phyloP scores from a whole-genome alignment of 2,113 vertebrate species.

The Actenoides hombroni region DNA sequence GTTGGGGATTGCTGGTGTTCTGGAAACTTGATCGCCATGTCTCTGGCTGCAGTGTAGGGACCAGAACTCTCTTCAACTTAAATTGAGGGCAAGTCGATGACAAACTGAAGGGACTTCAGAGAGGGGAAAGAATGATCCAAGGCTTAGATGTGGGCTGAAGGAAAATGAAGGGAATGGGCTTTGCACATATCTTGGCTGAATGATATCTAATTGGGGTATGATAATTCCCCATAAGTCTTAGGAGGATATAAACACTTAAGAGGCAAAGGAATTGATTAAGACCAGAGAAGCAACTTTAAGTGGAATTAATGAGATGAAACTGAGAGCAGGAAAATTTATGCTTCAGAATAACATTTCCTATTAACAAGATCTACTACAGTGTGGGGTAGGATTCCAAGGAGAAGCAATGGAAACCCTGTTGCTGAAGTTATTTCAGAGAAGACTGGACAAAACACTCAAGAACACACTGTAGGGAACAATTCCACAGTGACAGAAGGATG shows the following conservation, averaged over 20 bases:
- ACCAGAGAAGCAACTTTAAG: not conserved
- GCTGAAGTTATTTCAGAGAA: constrained; percentile 37
- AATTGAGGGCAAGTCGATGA: constrained; percentile 59
- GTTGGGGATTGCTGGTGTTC: not conserved
- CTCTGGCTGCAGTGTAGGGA: not conserved
- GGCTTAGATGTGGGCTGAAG: constrained; percentile 60
- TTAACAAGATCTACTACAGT: not conserved
- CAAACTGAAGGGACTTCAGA: constrained; percentile 67
- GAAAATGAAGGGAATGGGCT: constrained; percentile 60
- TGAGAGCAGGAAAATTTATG: constrained; percentile 30
- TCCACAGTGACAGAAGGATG: constrained; percentile 16
- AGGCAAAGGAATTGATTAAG: constrained; percentile 51
- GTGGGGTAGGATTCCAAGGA: constrained; percentile 34
- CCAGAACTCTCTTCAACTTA: constrained; percentile 27
- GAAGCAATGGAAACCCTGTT: constrained; percentile 39
- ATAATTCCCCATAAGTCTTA: constrained; percentile 42
- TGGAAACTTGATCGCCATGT: not conserved
- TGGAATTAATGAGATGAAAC: constrained; percentile 30
- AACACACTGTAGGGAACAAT: constrained; percentile 38
- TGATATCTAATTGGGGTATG: constrained; percentile 36
- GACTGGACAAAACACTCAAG: constrained; percentile 34
- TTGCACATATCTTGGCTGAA: constrained; percentile 48
- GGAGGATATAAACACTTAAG: constrained; percentile 38
- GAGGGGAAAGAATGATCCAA: constrained; percentile 51
- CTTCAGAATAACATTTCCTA: constrained; percentile 34